A percentile compares a stretch with the other conserved stretches of the same genome.
Evolutionary conservation across 2,113 vertebrate genomes (phyloP).

Genomic region (Litocranius walleri): DNA sequence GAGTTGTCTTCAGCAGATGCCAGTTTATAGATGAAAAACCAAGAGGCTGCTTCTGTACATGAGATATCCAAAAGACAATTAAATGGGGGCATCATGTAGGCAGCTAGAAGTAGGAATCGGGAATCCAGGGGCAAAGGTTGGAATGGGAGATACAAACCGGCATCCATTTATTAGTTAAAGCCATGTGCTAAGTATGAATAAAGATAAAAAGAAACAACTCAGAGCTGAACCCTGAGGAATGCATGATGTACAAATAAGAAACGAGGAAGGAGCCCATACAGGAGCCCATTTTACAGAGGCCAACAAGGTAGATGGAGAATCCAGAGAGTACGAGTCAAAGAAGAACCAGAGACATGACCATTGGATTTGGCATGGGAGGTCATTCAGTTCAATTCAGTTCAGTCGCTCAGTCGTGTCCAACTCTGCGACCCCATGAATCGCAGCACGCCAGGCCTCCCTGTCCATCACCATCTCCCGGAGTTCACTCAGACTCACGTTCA

Average conservation of each 20-base stretch:
- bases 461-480: no score
- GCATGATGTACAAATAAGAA: not conserved
- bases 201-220: not conserved
- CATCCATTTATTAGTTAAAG: constrained; percentile 8
- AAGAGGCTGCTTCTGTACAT: not conserved
- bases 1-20: not conserved
- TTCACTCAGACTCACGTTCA: no score
- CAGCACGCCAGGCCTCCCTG: no score
- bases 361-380: not conserved
- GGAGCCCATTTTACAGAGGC: not conserved
- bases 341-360: not conserved
- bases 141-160: not conserved
- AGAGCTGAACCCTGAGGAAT: not conserved
- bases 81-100: not conserved
- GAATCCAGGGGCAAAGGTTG: not conserved
- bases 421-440: no score
- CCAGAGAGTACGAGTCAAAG: not conserved
- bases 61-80: not conserved
- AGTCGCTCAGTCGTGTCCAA: no score
- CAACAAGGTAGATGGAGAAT: not conserved
- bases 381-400: not conserved
- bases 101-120: not conserved
- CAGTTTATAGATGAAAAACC: not conserved
- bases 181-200: not conserved
- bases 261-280: not conserved